Evolutionary conservation across 2,888 invertebrate genomes (phyloP), one percentile per base, ranked within the genome.

Genomic region (Hydroisotoma schaefferi): DNA sequence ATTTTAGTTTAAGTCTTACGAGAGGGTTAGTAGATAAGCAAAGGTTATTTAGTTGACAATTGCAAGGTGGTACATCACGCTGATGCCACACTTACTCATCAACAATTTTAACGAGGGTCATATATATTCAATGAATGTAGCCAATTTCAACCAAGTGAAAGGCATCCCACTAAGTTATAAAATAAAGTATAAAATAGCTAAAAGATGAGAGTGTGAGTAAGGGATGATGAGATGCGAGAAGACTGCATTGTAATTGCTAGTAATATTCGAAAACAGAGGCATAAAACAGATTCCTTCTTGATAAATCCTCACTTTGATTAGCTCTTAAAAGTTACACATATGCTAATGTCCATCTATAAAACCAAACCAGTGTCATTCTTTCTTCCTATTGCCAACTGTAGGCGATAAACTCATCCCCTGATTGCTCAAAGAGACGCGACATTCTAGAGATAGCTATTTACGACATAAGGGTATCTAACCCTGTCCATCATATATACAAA

Each of bases 61-160:
- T 40, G 15, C 15, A 40, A 20, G 15, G 33, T 33, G 15, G 6
- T 33, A 10, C 33, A 10, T 10, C 15, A 33, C 8, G 6, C 15
- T 6, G 8, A 15, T 18, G n/a, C n/a, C n/a, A 5, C 40, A 10
- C 40, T 40, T 15, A 40, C 40, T 40, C 40, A 40, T 40, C 40
- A 5, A 5, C 20, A 40, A 33, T 5, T 40, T 40, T 40, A 40
- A 40, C 40, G 40, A 40, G 40, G 15, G 40, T 40, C 40, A 40
- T 40, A 40, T n/a, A n/a, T 40, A 40, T 40, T 40, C 40, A 40
- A 40, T 40, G 15, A 40, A 40, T 40, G 5, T 20, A 40, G 5
- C 8, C 5, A 5, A 15, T 40, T 40, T 20, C 5, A 5, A 8
- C n/a, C 40, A 40, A 40, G 40, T 40, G 40, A 40, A 40, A 40